Evolutionary conservation across 2,888 invertebrate genomes (phyloP).

Genomic region (Himalopsyche japonica): DNA sequence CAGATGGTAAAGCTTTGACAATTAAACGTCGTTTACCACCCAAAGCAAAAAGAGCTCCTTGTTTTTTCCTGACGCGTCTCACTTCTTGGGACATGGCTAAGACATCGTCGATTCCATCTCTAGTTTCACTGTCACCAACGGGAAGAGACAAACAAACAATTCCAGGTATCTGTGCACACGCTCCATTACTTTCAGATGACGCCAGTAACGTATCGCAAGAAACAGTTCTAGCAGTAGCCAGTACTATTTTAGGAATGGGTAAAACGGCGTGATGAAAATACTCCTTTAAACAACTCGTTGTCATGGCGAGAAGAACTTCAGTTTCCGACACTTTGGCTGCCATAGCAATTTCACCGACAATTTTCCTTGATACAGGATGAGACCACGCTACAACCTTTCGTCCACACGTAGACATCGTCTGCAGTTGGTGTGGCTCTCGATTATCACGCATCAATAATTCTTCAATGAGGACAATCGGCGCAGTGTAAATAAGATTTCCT

Average conservation of each 20-base stretch:
- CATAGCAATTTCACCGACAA: constrained; percentile 62
- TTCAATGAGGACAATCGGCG: constrained; percentile 58
- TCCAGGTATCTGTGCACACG: constrained; percentile 61
- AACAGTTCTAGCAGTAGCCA: constrained; percentile 66
- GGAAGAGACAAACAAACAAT: constrained; percentile 69
- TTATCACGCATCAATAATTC: constrained; percentile 64
- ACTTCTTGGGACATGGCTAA: constrained; percentile 19
- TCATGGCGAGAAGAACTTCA: constrained; percentile 66
- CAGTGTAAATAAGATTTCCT: constrained; percentile 50
- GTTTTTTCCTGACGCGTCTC: constrained; percentile 50
- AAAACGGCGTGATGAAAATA: constrained; percentile 63
- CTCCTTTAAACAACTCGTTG: constrained; percentile 66
- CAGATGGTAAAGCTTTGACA: constrained; percentile 66
- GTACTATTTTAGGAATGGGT: constrained; percentile 61
- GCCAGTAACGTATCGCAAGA: constrained; percentile 62
- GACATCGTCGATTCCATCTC: constrained; percentile 47
- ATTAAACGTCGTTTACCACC: constrained; percentile 59
- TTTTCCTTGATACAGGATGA: constrained; percentile 62
- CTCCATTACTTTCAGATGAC: constrained; percentile 53
- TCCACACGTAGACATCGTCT: constrained; percentile 70
- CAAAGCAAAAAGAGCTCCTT: constrained; percentile 42
- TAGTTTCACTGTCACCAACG: constrained; percentile 48
- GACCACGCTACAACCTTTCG: constrained; percentile 76
- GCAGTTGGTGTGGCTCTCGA: constrained; percentile 57
- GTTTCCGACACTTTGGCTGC: constrained; percentile 65